Evolutionary conservation across 2,113 vertebrate species (phyloP).

Genomic region (Myrmecophaga tridactyla): DNA sequence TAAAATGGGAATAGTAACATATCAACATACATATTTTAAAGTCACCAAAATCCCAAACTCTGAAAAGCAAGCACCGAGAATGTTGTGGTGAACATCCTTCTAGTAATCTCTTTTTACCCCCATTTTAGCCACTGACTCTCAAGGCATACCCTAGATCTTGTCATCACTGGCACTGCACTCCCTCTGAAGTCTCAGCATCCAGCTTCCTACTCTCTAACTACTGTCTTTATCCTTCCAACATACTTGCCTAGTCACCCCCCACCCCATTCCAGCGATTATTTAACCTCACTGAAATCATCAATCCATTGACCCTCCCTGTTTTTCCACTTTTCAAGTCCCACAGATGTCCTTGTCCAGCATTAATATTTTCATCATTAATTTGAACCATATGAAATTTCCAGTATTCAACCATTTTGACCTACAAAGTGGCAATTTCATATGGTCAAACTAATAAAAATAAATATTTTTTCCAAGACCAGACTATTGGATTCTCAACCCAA

Average conservation of each 20-base stretch:
- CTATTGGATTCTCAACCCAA: not conserved
- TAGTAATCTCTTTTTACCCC: not conserved
- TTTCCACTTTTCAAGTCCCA: not conserved
- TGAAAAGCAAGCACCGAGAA: not conserved
- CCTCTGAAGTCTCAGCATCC: not conserved
- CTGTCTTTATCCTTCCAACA: not conserved
- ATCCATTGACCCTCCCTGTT: not conserved
- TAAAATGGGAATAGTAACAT: not conserved
- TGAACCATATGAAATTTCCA: not conserved
- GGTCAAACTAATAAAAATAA: not conserved
- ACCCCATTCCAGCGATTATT: not conserved
- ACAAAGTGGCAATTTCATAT: not conserved
- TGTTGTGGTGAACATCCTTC: no score
- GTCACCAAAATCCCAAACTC: not conserved
- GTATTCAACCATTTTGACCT: not conserved
- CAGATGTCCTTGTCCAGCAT: not conserved
- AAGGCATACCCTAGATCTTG: not conserved
- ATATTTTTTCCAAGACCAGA: not conserved
- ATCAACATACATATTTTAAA: not conserved
- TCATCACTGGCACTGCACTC: fast-evolving
- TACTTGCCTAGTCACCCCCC: no score
- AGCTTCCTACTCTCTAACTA: not conserved
- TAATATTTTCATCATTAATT: not conserved
- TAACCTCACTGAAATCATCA: not conserved
- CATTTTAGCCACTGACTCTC: not conserved